Evolutionary conservation across 2,113 vertebrate genomes (phyloP).

Genomic region (Hepsetus odoe): DNA sequence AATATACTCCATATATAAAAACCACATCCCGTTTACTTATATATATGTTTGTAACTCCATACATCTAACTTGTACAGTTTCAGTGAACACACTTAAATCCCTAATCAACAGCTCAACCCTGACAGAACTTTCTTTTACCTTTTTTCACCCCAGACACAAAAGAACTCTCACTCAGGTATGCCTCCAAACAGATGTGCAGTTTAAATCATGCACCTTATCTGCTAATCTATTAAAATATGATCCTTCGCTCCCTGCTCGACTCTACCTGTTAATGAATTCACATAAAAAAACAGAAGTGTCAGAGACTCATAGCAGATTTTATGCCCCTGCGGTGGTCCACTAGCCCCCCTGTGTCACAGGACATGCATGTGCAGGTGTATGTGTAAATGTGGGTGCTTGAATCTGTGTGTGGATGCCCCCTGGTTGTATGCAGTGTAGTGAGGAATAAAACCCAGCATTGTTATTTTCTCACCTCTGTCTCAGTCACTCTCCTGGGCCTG

Average conservation of each 20-base stretch:
- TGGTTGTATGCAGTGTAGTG: constrained; percentile 18
- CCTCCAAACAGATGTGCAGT: constrained; percentile 54
- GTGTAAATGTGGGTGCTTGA: neutral
- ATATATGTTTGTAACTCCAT: too few relatives aligned
- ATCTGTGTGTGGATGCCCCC: constrained; percentile 13
- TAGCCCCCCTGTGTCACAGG: constrained; percentile 53
- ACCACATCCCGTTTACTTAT: too few relatives aligned
- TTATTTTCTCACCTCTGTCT: constrained; percentile 47
- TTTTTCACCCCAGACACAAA: constrained; percentile 14
- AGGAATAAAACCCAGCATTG: constrained; percentile 36
- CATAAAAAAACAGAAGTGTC: constrained; percentile 54
- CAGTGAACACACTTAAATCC: neutral
- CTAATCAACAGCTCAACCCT: neutral
- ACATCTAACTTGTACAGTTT: neutral
- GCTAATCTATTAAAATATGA: constrained; percentile 63
- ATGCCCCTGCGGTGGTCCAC: constrained; percentile 56
- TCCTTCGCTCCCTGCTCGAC: constrained; percentile 31
- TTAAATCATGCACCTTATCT: constrained; percentile 70
- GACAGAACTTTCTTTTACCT: constrained; percentile 12
- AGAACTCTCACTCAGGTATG: constrained; percentile 4
- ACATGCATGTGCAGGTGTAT: constrained; percentile 1
- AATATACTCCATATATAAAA: too few relatives aligned
- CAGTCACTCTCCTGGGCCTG: constrained; percentile 19
- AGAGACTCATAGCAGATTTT: constrained; percentile 68
- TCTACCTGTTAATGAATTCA: constrained; percentile 73